Evolutionary conservation across 2,888 invertebrate species (phyloP), one percentile per base, ranked within the genome.

Genomic region (Andrena camellia): DNA sequence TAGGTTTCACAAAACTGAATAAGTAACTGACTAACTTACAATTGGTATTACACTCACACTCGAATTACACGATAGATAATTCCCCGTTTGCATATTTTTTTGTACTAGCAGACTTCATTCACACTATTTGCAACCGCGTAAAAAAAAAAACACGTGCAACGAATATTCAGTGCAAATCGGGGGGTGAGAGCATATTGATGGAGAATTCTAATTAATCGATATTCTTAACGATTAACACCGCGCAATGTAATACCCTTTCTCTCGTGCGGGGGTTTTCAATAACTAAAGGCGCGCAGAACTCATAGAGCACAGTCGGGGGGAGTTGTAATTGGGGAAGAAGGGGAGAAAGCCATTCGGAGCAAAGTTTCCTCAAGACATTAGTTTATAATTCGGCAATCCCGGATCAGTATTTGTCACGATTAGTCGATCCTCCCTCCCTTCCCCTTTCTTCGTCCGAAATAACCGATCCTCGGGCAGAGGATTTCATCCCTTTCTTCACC

Each of bases 361-460:
- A 81, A 92, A 93, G 91, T 92, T 92, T 91, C 90, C 86, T 86
- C 90, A 88, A 92, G 92, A 91, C 93, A 93, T 93, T 93, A 93
- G 93, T 93, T 93, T 93, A 93, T 93, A 93, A 93, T 93, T 93
- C 92, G 92, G 91, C 91, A 92, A 93, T 93, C 92, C 91, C 78
- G 92, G 92, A 93, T 93, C 93, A 92, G 93, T 93, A 93, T 93
- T 94, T 93, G 93, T 93, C 93, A 93, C 93, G 93, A 94, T 94
- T 93, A 93, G 92, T 90, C 92, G 91, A 92, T 90, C 89, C 79
- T 62, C 63, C 60, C 71, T 54, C 70, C 50, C 17, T 62, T 29
- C 60, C 67, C 29, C 42, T 57, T 48, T 54, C 77, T 50, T 71
- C 79, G 20, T 64, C 73, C 54, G 76, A 76, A 86, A 80, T 86